Percentiles rank a stretch among this genome's conserved stretches.
phyloP scores from a whole-genome alignment of 64 coral and sea anemone species.

The Montipora capricornis region DNA sequence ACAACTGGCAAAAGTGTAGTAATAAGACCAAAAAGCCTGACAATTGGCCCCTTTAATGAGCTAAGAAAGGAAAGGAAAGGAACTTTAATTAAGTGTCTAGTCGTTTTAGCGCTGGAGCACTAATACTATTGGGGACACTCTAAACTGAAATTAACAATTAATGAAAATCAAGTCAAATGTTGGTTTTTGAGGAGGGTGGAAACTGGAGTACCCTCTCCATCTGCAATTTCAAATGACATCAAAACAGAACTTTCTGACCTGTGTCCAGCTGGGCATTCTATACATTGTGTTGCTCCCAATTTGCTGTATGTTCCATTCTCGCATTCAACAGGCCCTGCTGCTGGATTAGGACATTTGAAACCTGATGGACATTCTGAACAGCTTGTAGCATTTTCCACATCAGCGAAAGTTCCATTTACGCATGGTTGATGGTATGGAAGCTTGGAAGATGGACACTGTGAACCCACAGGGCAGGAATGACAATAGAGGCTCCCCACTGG shows the following conservation, averaged over 20 bases:
- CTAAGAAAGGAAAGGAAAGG: too few relatives aligned
- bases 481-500: slow-evolving; percentile 53
- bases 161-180: too few relatives aligned
- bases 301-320: slow-evolving; percentile 79
- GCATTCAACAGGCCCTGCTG: slow-evolving; percentile 61
- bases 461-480: slow-evolving; percentile 70
- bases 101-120: too few relatives aligned
- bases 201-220: too few relatives aligned
- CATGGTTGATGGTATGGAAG: slow-evolving; percentile 61
- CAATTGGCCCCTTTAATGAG: too few relatives aligned
- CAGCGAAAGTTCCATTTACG: slow-evolving; percentile 72
- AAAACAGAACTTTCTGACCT: slow-evolving; percentile 35
- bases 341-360: slow-evolving; percentile 65
- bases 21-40: too few relatives aligned
- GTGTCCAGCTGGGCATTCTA: slow-evolving; percentile 65
- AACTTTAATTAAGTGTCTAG: too few relatives aligned
- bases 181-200: too few relatives aligned
- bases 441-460: slow-evolving; percentile 57
- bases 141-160: too few relatives aligned
- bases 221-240: neutral
- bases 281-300: slow-evolving; percentile 62
- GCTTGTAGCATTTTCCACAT: slow-evolving; percentile 42
- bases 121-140: too few relatives aligned
- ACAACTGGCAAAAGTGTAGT: too few relatives aligned
- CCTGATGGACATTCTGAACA: slow-evolving; percentile 77